phyloP scores from a whole-genome alignment of 1,140 invertebrate species.

The Notospermus geniculatus region DNA sequence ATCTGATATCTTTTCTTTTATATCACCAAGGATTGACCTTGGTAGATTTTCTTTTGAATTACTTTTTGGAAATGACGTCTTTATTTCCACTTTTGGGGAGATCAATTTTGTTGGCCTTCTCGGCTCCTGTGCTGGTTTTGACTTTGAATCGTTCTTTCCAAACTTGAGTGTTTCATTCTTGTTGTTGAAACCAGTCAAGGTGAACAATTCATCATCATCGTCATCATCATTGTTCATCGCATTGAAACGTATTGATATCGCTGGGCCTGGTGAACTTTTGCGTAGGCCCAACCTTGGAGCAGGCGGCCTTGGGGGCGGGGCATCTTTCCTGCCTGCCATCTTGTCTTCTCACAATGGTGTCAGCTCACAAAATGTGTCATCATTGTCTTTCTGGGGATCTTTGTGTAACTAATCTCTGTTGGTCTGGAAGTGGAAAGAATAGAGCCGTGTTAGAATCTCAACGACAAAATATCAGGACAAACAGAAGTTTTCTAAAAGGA shows the following conservation, averaged over 20 bases:
- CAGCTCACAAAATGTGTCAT: not conserved
- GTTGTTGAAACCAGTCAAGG: conserved; percentile 36
- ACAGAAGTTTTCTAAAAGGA: too few relatives aligned
- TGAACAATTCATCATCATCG: conserved; percentile 40
- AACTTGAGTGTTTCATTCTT: conserved; percentile 17
- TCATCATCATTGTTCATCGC: conserved; percentile 30
- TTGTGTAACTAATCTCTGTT: too few relatives aligned
- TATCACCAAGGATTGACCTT: not conserved
- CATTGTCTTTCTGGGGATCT: too few relatives aligned
- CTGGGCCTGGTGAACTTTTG: conserved; percentile 2
- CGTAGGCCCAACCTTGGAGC: conserved; percentile 23
- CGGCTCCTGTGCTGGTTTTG: not conserved
- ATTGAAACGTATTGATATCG: conserved; percentile 42
- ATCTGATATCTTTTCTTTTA: conserved; percentile 5
- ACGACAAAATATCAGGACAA: too few relatives aligned
- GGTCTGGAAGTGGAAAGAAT: too few relatives aligned
- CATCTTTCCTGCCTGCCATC: conserved; percentile 32
- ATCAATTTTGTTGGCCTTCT: not conserved
- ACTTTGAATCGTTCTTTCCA: not conserved
- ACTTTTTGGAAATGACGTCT: conserved; percentile 7
- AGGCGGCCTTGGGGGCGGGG: conserved; percentile 26
- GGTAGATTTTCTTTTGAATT: not conserved
- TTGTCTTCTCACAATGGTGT: not conserved
- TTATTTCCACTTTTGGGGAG: conserved; percentile 22
- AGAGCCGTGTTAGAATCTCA: too few relatives aligned